Evolutionary conservation across 2,797 vertebrate species (phyloP).

Genomic region (Coregonus sp.): DNA sequence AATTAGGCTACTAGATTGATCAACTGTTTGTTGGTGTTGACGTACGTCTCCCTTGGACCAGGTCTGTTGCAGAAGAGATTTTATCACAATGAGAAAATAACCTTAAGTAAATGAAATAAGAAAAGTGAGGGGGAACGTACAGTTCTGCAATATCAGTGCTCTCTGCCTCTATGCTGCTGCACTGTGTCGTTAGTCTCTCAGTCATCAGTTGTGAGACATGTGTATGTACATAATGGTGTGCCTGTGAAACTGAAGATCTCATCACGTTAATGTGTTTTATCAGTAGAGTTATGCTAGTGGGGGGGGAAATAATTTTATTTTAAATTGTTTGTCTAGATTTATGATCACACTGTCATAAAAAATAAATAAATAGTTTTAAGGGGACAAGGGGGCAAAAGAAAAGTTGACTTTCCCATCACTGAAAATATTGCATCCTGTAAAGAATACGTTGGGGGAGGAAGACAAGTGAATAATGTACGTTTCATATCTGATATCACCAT

Average conservation of each 20-base stretch:
- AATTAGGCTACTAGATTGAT: conserved; percentile 37
- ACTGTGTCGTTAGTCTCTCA: conserved; percentile 48
- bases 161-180: conserved; percentile 60
- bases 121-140: conserved; percentile 37
- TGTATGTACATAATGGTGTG: conserved; percentile 80
- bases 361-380: conserved; percentile 62
- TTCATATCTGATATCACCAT: conserved; percentile 78
- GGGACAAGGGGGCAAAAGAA: conserved; percentile 58
- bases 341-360: conserved; percentile 59
- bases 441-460: conserved; percentile 62
- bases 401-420: conserved; percentile 62
- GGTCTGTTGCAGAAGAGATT: conserved; percentile 16
- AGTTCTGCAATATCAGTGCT: conserved; percentile 62
- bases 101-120: background rate
- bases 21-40: conserved; percentile 22
- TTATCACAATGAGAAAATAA: background rate
- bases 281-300: conserved; percentile 58
- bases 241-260: conserved; percentile 73
- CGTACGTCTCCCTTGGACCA: background rate
- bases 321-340: conserved; percentile 75
- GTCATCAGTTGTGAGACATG: conserved; percentile 55
- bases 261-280: conserved; percentile 72
- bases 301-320: conserved; percentile 69
- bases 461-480: conserved; percentile 77
- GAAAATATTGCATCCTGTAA: conserved; percentile 62